Conservation (phyloP, 2,888 invertebrate species). For the Tetragonula carbonaria region DNA sequence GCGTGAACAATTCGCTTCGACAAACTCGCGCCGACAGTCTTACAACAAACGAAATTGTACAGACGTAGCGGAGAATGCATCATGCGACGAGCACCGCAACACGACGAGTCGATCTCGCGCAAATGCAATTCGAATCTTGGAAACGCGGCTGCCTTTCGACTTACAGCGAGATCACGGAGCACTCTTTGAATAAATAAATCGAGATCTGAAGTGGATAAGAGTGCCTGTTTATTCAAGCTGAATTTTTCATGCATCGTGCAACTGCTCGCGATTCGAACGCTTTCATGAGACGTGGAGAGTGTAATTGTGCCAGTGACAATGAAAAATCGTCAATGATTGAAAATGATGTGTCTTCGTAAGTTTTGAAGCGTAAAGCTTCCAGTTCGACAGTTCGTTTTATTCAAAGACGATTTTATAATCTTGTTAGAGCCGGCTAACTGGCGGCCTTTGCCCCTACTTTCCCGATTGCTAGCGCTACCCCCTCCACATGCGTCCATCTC, state of each 20-base stretch:
- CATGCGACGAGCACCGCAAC: too few species aligned
- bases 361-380: too few species aligned
- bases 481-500: too few species aligned
- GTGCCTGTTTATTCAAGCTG: constrained; percentile 45
- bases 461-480: too few species aligned
- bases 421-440: too few species aligned
- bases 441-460: too few species aligned
- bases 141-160: constrained; percentile 30
- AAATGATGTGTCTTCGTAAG: too few species aligned
- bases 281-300: background rate
- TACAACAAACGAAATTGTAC: background rate
- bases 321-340: too few species aligned
- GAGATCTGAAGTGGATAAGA: constrained; percentile 36
- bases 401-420: too few species aligned
- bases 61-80: background rate
- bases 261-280: constrained; percentile 6
- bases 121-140: background rate
- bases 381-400: too few species aligned
- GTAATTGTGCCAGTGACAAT: too few species aligned
- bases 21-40: background rate
- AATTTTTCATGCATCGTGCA: constrained; percentile 30
- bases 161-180: constrained; percentile 1
- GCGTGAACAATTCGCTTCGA: background rate
- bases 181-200: constrained; percentile 45
- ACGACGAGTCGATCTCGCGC: constrained; percentile 1